phyloP scores from a whole-genome alignment of 2,888 invertebrate species.

The Geotrupes spiniger region DNA sequence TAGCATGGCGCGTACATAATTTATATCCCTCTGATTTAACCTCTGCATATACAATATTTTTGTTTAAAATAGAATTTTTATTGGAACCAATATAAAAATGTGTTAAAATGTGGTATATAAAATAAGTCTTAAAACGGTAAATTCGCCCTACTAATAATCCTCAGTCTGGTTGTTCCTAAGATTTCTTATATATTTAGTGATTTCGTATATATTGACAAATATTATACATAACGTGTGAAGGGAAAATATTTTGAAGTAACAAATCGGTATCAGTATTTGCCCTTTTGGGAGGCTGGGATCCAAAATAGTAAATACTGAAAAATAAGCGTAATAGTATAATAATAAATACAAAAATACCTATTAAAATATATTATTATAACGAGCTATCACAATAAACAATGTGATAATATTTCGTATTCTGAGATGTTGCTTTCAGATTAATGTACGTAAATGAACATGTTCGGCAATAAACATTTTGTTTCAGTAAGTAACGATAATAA shows the following conservation, averaged over 20 bases:
- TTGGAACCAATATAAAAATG: constrained; percentile 4
- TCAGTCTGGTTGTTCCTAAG: constrained; percentile 18
- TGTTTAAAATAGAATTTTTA: constrained; percentile 3
- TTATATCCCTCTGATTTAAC: constrained; percentile 18
- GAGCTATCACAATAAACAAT: too few relatives aligned
- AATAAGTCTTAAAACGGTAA: constrained; percentile 14
- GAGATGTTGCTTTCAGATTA: too few relatives aligned
- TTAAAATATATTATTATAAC: too few relatives aligned
- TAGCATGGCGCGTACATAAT: constrained; percentile 17
- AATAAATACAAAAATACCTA: too few relatives aligned
- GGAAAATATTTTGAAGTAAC: too few relatives aligned
- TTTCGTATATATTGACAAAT: too few relatives aligned
- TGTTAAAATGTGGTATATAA: constrained; percentile 8
- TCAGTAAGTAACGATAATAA: not conserved
- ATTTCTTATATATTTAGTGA: too few relatives aligned
- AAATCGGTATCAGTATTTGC: constrained; percentile 26
- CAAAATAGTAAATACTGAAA: constrained; percentile 25
- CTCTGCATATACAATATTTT: constrained; percentile 3
- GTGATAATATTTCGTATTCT: too few relatives aligned
- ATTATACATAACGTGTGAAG: too few relatives aligned
- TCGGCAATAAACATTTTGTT: too few relatives aligned
- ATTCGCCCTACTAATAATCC: constrained; percentile 7
- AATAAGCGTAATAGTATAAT: constrained; percentile 1
- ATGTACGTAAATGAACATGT: too few relatives aligned
- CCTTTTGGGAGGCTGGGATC: constrained; percentile 47